A percentile compares a stretch with the other conserved stretches of the same genome.
Conservation (phyloP, 23 tunicate genomes). For the Ascidia mentula region DNA sequence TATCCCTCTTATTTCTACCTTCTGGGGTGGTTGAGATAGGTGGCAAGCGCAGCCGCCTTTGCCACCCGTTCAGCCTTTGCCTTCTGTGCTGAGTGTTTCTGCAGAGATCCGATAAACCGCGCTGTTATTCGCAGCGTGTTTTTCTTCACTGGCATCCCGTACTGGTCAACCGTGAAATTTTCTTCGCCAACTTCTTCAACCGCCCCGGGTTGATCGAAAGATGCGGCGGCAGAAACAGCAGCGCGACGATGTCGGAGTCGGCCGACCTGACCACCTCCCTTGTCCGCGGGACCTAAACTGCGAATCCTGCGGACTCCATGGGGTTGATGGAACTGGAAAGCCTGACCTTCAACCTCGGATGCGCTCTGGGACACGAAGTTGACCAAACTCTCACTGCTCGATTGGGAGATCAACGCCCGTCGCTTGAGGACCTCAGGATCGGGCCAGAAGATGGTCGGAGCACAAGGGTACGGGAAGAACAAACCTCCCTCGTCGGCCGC, state of each 20-base stretch:
- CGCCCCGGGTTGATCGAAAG: constrained; percentile 23
- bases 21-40: constrained; percentile 44
- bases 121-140: constrained; percentile 69
- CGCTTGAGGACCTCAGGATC: background rate
- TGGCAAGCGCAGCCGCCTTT: constrained; percentile 80
- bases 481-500: background rate
- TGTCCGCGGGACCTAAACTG: constrained; percentile 7
- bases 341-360: background rate
- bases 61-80: constrained; percentile 65
- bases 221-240: constrained; percentile 64
- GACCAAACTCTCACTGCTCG: background rate
- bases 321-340: background rate
- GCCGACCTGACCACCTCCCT: background rate
- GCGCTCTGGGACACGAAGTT: background rate
- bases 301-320: constrained; percentile 2
- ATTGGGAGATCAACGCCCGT: background rate
- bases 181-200: constrained; percentile 1
- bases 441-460: background rate
- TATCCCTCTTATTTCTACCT: constrained; percentile 26
- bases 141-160: constrained; percentile 68
- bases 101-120: constrained; percentile 85
- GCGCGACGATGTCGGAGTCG: constrained; percentile 56
- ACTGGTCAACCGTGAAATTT: constrained; percentile 7
- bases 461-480: background rate
- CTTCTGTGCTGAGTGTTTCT: constrained; percentile 61